phyloP scores from a whole-genome alignment of 2,113 vertebrate species.

The Chionis minor region DNA sequence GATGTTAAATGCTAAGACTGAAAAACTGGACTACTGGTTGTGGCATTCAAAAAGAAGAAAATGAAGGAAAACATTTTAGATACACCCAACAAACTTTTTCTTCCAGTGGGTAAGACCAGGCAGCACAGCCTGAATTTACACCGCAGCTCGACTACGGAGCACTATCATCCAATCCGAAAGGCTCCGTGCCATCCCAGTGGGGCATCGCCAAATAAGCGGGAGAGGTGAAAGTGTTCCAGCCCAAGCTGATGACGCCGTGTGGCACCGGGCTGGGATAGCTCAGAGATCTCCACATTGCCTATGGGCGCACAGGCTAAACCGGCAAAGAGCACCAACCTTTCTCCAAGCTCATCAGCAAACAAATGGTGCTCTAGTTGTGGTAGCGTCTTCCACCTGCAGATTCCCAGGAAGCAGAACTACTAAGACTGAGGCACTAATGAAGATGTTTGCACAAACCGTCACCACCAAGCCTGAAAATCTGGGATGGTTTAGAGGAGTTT shows the following conservation, averaged over 20 bases:
- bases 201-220: background rate
- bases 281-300: background rate
- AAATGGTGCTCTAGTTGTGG: background rate
- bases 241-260: background rate
- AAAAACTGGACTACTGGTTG: background rate
- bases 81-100: background rate
- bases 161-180: background rate
- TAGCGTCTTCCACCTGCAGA: background rate
- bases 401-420: background rate
- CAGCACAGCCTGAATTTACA: background rate
- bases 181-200: background rate
- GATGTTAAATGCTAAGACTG: background rate
- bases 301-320: background rate
- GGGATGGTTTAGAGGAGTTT: background rate
- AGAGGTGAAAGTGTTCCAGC: background rate
- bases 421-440: background rate
- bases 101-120: background rate
- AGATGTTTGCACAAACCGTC: background rate
- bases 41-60: background rate
- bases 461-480: background rate
- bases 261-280: background rate
- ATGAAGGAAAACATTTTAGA: background rate
- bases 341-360: background rate
- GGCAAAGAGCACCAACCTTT: background rate
- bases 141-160: background rate